A percentile compares a stretch with the other conserved stretches of the same genome.
Evolutionary conservation across 2,797 vertebrate genomes (phyloP).

Genomic region (Sphaeramia orbicularis): DNA sequence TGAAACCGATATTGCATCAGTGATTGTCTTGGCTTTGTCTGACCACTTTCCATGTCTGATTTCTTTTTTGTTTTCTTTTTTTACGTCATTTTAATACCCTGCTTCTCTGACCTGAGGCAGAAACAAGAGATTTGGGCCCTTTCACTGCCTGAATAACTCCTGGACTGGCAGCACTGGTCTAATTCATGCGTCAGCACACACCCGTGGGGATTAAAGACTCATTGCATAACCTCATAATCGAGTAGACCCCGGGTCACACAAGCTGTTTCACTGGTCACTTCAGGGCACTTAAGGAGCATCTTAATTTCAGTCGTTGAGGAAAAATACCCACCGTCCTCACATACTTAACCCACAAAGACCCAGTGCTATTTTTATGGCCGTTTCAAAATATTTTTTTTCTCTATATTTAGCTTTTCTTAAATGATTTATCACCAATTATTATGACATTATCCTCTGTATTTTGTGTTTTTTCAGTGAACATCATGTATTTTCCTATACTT

Average conservation of each 20-base stretch:
- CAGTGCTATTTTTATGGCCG: no score
- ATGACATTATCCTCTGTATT: no score
- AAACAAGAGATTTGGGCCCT: conserved; percentile 55
- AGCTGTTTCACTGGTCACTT: conserved; percentile 33
- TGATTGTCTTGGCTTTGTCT: no score
- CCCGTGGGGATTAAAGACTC: conserved; percentile 50
- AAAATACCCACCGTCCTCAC: conserved; percentile 4
- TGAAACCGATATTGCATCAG: no score
- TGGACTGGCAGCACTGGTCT: conserved; percentile 48
- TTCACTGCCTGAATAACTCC: conserved; percentile 62
- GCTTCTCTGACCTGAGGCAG: conserved; percentile 23
- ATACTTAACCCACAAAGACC: no score
- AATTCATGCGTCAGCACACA: conserved; percentile 53
- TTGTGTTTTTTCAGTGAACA: no score
- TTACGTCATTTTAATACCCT: conserved; percentile 5
- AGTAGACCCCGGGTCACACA: conserved; percentile 30
- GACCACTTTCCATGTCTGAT: no score
- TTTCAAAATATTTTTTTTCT: no score
- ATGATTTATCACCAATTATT: no score
- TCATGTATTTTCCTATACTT: no score
- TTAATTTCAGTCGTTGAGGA: conserved; percentile 1
- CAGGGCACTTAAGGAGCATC: conserved; percentile 37
- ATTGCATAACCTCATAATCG: conserved; percentile 67
- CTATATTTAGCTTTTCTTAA: no score
- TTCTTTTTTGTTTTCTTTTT: no score